These are phyloP conservation scores for Pterois miles DNA, from an alignment of 2,797 vertebrate species.

Conservation along the genomic window DNA sequence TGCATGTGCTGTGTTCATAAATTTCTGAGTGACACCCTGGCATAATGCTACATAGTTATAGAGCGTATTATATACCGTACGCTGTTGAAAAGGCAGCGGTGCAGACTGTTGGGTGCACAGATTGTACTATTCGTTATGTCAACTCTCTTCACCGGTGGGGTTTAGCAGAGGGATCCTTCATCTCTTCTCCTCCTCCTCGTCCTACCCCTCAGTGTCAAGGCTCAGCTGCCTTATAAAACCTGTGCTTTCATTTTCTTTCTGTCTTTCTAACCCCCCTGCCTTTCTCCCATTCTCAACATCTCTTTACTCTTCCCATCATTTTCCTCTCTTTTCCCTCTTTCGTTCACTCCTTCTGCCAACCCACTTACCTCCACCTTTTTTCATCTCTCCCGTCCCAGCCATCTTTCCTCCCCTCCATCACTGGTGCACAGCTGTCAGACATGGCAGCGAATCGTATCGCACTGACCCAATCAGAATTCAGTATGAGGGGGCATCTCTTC, in stretches of 20 bases:
- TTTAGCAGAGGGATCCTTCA: conserved; percentile 33
- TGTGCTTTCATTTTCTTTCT: conserved; percentile 16
- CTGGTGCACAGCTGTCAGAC: conserved; percentile 41
- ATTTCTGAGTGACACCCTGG: conserved; percentile 25
- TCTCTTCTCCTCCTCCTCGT: conserved; percentile 17
- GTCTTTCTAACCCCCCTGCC: not conserved
- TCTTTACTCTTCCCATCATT: not conserved
- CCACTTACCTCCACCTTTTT: not conserved
- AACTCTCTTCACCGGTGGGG: conserved; percentile 21
- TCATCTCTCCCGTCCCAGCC: not conserved
- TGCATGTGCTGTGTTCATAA: not conserved
- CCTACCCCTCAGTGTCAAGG: conserved; percentile 23
- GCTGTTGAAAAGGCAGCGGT: conserved; percentile 2
- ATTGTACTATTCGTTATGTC: conserved; percentile 40
- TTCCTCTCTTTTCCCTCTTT: not conserved
- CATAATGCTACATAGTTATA: not conserved
- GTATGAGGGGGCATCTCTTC: conserved; percentile 39
- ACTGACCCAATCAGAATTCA: conserved; percentile 57
- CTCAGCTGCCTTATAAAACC: conserved; percentile 41
- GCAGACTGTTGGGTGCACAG: conserved; percentile 25
- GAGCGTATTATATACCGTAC: not conserved
- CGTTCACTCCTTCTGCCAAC: not conserved
- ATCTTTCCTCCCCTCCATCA: conserved; percentile 31
- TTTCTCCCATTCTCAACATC: not conserved
- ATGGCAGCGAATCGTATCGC: conserved; percentile 48